Conservation (phyloP, 2,113 vertebrate species). For the Dicaeum eximium region DNA sequence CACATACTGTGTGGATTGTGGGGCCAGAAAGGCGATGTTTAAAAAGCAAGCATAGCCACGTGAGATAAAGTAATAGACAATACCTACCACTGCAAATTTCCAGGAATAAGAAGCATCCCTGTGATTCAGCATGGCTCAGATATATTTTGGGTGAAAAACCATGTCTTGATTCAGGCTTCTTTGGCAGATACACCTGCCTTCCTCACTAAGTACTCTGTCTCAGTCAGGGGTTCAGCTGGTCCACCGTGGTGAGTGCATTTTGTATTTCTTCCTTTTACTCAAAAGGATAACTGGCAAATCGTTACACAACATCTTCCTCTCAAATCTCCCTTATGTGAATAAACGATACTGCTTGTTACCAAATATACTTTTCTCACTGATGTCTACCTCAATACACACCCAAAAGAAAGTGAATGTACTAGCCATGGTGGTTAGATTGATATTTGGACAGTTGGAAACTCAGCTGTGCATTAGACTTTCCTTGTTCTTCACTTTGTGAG, state of each 20-base stretch:
- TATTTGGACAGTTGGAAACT: not conserved
- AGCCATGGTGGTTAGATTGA: not conserved
- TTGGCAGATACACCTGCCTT: not conserved
- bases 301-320: not conserved
- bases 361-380: not conserved
- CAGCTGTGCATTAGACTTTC: not conserved
- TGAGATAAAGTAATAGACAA: not conserved
- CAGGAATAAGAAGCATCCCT: not conserved
- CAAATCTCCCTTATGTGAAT: not conserved
- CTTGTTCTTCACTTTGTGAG: not conserved
- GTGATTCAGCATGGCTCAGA: not conserved
- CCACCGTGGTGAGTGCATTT: not conserved
- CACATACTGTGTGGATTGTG: accelerated
- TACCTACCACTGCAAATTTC: not conserved
- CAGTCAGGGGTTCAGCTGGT: not conserved
- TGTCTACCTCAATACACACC: not conserved
- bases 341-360: not conserved
- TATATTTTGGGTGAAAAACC: not conserved
- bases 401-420: not conserved
- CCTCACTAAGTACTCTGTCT: not conserved
- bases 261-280: not conserved
- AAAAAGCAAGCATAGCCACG: not conserved
- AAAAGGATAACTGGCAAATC: not conserved
- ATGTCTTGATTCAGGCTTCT: not conserved
- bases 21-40: not conserved